Evolutionary conservation across 2,113 vertebrate genomes (phyloP), one percentile per base, ranked within the genome.

Genomic region (Dryoscopus gambensis): DNA sequence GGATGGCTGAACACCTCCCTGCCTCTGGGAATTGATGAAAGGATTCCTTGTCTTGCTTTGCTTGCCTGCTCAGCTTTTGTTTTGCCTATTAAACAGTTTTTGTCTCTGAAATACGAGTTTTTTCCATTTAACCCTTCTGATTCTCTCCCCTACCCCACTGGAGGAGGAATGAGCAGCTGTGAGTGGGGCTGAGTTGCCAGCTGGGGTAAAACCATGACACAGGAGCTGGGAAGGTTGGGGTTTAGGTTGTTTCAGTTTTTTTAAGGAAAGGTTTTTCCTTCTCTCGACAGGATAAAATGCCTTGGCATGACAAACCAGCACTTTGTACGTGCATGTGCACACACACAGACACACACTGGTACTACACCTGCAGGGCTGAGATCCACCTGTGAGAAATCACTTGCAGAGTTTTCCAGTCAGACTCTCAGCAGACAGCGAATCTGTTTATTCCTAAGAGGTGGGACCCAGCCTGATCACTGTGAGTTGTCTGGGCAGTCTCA

Each of bases 241-340:
- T 27, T 55, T 39, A 33, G 57, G 27, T 33, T 44, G 13, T 33
- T 59, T 13, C 1, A 4, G 2, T 0, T 8, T 62, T 55, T 80
- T 80, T 13, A 68, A 49, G 7, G 11, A 46, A 55, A 64, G 11
- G 1, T 12, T 90, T 84, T 81, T 50, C 22, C 20, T 64, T 77
- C 50, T 77, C 22, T 92, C 15, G 6, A 5, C 16, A 49, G 37
- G 21, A 28, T 60, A 46, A 81, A 90, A 69, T 35, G 8, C 49
- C 10, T 42, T 50, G n/a, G 28, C 22, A 12, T 21, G 31, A 7
- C 28, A 84, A 90, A 64, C 6, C 53, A 77, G 83, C 35, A 20
- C 13, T n/a, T 27, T 21, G 52, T 12, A 13, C 3, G 0, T 23
- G 16, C 15, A 13, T 2, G 0, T 23, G 16, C 13, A 33, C 35